Evolutionary conservation across 2,888 invertebrate species (phyloP), one percentile per base, ranked within the genome.

Genomic region (Griposia aprilina): DNA sequence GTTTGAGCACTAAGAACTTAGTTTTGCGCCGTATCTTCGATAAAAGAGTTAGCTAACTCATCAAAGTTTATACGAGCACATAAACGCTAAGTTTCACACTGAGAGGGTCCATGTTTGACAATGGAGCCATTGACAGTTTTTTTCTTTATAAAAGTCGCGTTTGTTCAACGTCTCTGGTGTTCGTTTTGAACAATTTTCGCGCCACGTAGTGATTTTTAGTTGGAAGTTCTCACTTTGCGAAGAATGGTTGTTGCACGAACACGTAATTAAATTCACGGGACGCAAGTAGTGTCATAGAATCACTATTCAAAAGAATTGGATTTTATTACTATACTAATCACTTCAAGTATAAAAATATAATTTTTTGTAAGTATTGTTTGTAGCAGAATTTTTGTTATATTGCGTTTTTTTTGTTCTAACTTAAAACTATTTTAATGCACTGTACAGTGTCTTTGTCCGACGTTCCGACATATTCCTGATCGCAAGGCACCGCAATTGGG

Each of bases 271-370:
- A 7, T 11, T 36, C 23, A 63, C 23, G 7, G 2, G 10, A n/a
- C n/a, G 65, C 65, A 41, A 41, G 20, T 17, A 76, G 62, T 45
- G 76, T 76, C 45, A 55, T 4, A 63, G 45, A 76, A 63, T n/a
- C 76, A 45, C 62, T 77, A 5, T 36, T 30, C 30, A 59, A 57
- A 68, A 15, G 5, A 36, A 30, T 52, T 30, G 0, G 23, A 41
- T 30, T 23, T 1, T 15, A 11, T 41, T 41, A 41, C 10, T 30
- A 52, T 6, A 23, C 8, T 66, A 20, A 26, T 20, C 26, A 13
- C 7, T 50, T 50, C 17, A n/a, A 36, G 55, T 74, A 74, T 50
- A 74, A 74, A 74, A 74, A 20, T 74, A 74, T 36, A 74, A 73
- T 17, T 26, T 48, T 59, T 57, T 45, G 11, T 2, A 26, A 57